A percentile compares a stretch with the other conserved stretches of the same genome.
Evolutionary conservation across 2,797 vertebrate genomes (phyloP).

Genomic region (Artibeus jamaicensis): DNA sequence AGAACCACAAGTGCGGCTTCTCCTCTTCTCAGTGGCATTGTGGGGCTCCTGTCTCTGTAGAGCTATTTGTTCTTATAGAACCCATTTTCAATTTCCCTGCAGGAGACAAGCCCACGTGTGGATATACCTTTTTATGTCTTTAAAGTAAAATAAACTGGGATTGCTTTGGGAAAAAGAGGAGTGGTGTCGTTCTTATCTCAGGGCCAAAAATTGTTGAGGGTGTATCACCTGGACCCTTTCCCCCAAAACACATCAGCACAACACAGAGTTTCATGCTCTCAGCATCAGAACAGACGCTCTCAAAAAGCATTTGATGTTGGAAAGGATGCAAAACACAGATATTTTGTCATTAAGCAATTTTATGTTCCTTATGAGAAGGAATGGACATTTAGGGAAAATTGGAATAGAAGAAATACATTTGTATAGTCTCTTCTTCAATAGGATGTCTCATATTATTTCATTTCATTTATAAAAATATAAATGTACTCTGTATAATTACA

Average conservation of each 20-base stretch:
- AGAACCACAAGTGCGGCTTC: neutral
- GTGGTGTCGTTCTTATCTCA: neutral
- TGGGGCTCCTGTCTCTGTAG: neutral
- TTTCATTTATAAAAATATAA: conserved; percentile 27
- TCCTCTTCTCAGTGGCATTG: neutral
- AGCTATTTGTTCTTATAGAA: conserved; percentile 28
- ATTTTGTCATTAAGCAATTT: neutral
- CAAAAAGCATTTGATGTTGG: neutral
- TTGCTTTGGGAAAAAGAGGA: neutral
- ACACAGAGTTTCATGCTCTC: neutral
- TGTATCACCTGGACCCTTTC: neutral
- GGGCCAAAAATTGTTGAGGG: neutral
- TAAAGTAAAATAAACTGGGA: conserved; percentile 13
- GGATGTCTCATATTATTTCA: neutral
- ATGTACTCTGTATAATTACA: neutral
- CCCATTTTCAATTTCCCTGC: conserved; percentile 38
- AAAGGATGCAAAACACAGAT: neutral
- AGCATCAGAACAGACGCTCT: neutral
- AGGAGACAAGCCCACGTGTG: neutral
- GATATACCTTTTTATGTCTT: neutral
- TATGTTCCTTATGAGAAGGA: neutral
- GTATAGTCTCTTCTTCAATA: neutral
- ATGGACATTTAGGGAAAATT: neutral
- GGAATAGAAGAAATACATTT: neutral
- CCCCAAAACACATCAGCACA: neutral